phyloP scores from a whole-genome alignment of 2,888 invertebrate species.

The Shargacucullia verbasci region DNA sequence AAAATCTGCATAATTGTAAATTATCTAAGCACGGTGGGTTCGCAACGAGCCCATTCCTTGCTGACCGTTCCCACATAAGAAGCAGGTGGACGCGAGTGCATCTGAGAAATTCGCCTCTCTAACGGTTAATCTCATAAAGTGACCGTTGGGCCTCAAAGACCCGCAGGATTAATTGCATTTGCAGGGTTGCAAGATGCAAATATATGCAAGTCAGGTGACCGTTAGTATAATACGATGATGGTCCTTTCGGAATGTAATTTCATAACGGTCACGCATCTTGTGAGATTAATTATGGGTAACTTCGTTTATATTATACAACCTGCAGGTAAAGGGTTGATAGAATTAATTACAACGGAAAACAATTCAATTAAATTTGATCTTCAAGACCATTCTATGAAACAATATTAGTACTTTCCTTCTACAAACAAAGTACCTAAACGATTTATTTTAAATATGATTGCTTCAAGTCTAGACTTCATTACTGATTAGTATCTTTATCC shows the following conservation, averaged over 20 bases:
- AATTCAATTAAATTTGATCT: no score
- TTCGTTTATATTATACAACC: conserved; percentile 13
- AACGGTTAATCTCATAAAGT: conserved; percentile 71
- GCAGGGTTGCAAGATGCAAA: conserved; percentile 75
- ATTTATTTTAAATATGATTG: no score
- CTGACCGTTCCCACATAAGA: conserved; percentile 72
- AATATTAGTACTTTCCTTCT: no score
- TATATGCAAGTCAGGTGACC: conserved; percentile 70
- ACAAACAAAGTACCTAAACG: no score
- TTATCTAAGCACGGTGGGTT: conserved; percentile 70
- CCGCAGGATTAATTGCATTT: conserved; percentile 59
- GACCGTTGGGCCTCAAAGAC: conserved; percentile 69
- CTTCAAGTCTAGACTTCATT: neutral
- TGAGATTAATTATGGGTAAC: conserved; percentile 24
- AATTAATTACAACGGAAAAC: no score
- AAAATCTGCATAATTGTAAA: conserved; percentile 80
- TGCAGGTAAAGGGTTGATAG: conserved; percentile 10
- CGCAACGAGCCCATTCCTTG: conserved; percentile 72
- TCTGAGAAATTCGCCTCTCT: conserved; percentile 64
- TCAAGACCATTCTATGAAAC: no score
- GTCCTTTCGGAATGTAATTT: conserved; percentile 42
- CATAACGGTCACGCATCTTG: conserved; percentile 48
- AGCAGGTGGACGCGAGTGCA: conserved; percentile 79
- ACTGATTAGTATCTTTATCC: conserved; percentile 29
- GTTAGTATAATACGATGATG: conserved; percentile 54